Conservation (phyloP, 2,888 invertebrate genomes). For the Brachyptera risi region DNA sequence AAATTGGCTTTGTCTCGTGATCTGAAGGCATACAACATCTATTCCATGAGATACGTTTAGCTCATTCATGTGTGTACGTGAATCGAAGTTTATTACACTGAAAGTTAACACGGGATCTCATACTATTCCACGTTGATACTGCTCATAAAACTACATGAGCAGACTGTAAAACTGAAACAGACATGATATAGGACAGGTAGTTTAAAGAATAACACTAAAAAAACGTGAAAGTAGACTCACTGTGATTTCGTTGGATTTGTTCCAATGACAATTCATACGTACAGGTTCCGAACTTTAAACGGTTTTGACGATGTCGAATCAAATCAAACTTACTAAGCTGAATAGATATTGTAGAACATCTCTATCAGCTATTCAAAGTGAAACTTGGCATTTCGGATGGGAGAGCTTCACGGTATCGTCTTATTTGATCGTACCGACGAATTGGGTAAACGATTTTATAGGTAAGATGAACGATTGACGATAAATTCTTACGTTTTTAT, state of each 20-base stretch:
- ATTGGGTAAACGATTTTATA: conserved; percentile 9
- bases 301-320: conserved; percentile 23
- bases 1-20: background rate
- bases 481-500: conserved; percentile 8
- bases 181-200: conserved; percentile 15
- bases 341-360: background rate
- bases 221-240: conserved; percentile 17
- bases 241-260: conserved; percentile 28
- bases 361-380: background rate
- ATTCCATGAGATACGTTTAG: conserved; percentile 2
- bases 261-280: conserved; percentile 24
- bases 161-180: conserved; percentile 9
- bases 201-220: conserved; percentile 27
- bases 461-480: background rate
- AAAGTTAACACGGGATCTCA: conserved; percentile 27
- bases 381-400: background rate
- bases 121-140: conserved; percentile 19
- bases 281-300: conserved; percentile 26
- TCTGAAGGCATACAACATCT: too few species aligned
- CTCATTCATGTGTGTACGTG: conserved; percentile 17
- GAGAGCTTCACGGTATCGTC: background rate
- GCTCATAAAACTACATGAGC: conserved; percentile 17
- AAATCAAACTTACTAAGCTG: conserved; percentile 26
- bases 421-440: conserved; percentile 2
- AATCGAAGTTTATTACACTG: conserved; percentile 20